Evolutionary conservation across 2,797 vertebrate genomes (phyloP), one percentile per base, ranked within the genome.

Genomic region (Geotrypetes seraphini): DNA sequence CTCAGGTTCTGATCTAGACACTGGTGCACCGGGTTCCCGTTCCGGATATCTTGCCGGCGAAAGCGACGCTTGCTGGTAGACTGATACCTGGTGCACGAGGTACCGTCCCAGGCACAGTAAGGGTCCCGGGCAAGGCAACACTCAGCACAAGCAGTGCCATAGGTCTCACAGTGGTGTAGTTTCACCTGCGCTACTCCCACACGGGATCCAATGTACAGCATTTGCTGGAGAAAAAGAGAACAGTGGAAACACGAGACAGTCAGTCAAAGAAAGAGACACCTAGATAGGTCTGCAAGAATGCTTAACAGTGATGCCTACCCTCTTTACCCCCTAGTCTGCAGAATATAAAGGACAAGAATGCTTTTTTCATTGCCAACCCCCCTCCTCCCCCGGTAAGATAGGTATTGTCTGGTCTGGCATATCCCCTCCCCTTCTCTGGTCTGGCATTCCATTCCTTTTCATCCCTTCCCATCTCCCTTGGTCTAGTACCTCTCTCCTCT

Each of bases 101-200:
- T 34, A 3, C 93, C 92, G 0, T 96, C 92, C 93, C 93, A 97
- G 46, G 91, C 71, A 0, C 93, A 97, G 68, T 97, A 97, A 1
- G 92, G 92, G 45, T 96, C 93, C 53, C 92, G 74, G 43, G 92
- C 93, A 61, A 97, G 73, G 63, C 93, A 97, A 72, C 93, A 97
- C 44, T 97, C 92, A 0, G 92, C 88, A 16, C 93, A 97, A 1
- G 88, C 91, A 2, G 75, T 88, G 20, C 93, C 93, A 0, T 97
- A 97, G 1, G 82, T 85, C 54, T 90, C 83, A 1, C 93, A 96
- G 37, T 64, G 87, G 45, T 96, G 92, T 56, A 97, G 76, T 56
- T 66, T 79, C 26, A 96, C 75, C 66, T 78, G 87, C 6, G 81
- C 88, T 56, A 96, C 73, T 0, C 88, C 93, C 18, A 73, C 42